These are phyloP conservation scores for Trichopoda pennipes DNA, from an alignment of 2,888 invertebrate genomes.

Conservation along the genomic window DNA sequence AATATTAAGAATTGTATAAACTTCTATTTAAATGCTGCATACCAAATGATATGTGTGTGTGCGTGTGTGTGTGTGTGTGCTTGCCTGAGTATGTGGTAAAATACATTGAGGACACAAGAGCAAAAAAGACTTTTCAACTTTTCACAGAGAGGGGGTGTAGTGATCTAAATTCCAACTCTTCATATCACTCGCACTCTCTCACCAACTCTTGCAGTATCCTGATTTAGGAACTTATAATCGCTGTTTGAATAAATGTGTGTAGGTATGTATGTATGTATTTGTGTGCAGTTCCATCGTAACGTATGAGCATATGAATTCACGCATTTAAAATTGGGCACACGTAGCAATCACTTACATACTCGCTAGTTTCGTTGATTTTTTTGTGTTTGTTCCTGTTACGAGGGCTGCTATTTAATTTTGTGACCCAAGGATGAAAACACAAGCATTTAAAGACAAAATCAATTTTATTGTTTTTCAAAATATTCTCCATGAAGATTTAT, in stretches of 20 bases:
- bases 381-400: neutral
- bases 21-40: constrained; percentile 16
- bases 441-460: no score
- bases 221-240: constrained; percentile 42
- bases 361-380: constrained; percentile 37
- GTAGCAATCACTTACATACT: constrained; percentile 49
- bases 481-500: no score
- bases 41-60: neutral
- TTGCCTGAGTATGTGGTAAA: constrained; percentile 1
- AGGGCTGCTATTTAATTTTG: no score
- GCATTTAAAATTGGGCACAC: constrained; percentile 60
- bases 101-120: constrained; percentile 47
- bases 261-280: neutral
- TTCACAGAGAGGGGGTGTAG: constrained; percentile 41
- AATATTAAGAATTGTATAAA: constrained; percentile 27
- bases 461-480: no score
- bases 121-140: constrained; percentile 30
- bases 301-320: constrained; percentile 1
- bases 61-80: neutral
- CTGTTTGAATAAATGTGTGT: neutral
- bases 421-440: no score
- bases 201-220: neutral
- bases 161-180: constrained; percentile 51
- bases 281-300: neutral
- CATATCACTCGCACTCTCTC: constrained; percentile 53